Evolutionary conservation across 2,888 invertebrate species (phyloP).

Genomic region (Oxycera nigricornis): DNA sequence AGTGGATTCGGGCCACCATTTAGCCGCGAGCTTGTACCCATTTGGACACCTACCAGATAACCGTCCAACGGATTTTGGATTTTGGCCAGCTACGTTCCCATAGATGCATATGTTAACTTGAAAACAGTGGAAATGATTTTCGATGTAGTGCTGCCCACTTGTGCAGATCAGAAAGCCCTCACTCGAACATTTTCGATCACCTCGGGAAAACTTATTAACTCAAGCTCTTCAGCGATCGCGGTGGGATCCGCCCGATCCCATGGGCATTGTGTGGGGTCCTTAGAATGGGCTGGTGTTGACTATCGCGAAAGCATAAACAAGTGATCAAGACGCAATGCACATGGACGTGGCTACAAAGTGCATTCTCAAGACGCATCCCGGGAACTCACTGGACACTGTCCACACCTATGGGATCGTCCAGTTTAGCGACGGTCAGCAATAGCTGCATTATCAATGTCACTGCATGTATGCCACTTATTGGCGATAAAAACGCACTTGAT

Average conservation of each 20-base stretch:
- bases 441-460: constrained; percentile 31
- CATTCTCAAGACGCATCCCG: background rate
- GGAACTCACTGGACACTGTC: background rate
- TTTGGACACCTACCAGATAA: constrained; percentile 23
- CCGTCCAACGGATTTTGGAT: background rate
- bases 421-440: constrained; percentile 28
- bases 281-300: constrained; percentile 15
- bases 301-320: constrained; percentile 28
- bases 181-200: background rate
- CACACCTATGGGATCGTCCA: background rate
- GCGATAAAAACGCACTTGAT: constrained; percentile 34
- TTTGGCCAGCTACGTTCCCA: background rate
- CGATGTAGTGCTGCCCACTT: constrained; percentile 19
- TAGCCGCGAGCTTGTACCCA: background rate
- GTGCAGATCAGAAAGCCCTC: background rate
- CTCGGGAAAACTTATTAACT: constrained; percentile 3
- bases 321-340: constrained; percentile 16
- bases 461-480: constrained; percentile 27
- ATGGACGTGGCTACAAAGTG: constrained; percentile 1
- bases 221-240: background rate
- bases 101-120: background rate
- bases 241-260: background rate
- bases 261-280: constrained; percentile 23
- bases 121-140: constrained; percentile 1
- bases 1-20: background rate